phyloP scores from a whole-genome alignment of 2,113 vertebrate species.

The Tragelaphus buxtoni region DNA sequence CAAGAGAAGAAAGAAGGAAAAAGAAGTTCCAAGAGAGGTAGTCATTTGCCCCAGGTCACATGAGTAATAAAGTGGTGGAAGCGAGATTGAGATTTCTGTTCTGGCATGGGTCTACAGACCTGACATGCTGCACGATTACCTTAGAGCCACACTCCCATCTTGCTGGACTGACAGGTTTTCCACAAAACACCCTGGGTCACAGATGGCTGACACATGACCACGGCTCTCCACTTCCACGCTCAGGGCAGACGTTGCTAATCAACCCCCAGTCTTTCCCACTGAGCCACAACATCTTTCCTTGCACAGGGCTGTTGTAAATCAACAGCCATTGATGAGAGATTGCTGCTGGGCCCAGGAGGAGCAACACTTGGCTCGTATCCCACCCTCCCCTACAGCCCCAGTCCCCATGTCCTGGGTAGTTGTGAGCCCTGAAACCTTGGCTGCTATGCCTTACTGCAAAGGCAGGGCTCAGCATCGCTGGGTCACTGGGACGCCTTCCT shows the following conservation, averaged over 20 bases:
- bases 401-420: not conserved
- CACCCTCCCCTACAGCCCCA: fast-evolving
- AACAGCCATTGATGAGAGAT: not conserved
- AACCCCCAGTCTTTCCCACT: not conserved
- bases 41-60: not conserved
- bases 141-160: not conserved
- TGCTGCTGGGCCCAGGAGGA: not conserved
- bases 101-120: not conserved
- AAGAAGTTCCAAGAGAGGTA: not conserved
- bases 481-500: not conserved
- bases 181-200: not conserved
- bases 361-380: not conserved
- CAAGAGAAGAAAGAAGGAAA: not conserved
- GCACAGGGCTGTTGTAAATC: not conserved
- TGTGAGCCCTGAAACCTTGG: not conserved
- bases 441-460: not conserved
- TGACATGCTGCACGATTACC: not conserved
- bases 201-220: not conserved
- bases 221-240: fast-evolving
- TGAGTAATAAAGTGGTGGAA: too few relatives aligned
- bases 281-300: not conserved
- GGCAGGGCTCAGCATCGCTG: not conserved
- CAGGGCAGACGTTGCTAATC: not conserved
- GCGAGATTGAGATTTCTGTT: not conserved
- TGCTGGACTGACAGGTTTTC: not conserved